Percentiles rank a stretch among this genome's conserved stretches.
Conservation (phyloP, 2,797 vertebrate genomes). For the Spatula versicolor region DNA sequence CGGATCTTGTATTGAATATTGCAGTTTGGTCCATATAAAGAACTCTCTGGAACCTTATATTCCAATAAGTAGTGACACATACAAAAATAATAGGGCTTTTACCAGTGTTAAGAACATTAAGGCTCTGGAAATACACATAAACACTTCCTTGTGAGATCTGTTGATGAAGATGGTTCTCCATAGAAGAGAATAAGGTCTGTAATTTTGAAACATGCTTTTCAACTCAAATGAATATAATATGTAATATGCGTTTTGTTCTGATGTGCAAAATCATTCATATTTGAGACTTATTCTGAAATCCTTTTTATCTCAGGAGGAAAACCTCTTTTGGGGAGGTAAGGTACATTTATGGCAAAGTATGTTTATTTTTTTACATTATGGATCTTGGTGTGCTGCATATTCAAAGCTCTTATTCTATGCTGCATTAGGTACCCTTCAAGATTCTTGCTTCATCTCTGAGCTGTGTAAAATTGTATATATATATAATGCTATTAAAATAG, state of each 20-base stretch:
- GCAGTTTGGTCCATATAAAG: rapidly evolving
- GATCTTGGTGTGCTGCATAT: background rate
- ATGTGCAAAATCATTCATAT: background rate
- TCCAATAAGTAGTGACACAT: background rate
- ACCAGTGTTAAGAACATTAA: background rate
- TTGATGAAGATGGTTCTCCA: background rate
- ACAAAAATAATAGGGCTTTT: background rate
- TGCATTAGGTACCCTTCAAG: background rate
- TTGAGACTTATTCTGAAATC: background rate
- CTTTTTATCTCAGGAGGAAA: background rate
- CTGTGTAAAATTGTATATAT: background rate
- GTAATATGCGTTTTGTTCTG: background rate
- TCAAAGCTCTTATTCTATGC: background rate
- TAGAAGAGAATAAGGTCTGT: rapidly evolving
- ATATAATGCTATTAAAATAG: background rate
- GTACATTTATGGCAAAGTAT: background rate
- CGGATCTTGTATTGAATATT: background rate
- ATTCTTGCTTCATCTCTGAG: background rate
- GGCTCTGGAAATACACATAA: background rate
- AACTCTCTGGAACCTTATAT: background rate
- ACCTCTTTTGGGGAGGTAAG: background rate
- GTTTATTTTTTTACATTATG: background rate
- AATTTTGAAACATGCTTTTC: background rate
- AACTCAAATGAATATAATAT: background rate
- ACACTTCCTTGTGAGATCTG: background rate